phyloP scores from a whole-genome alignment of 2,888 invertebrate species.

The Euclidia mi region DNA sequence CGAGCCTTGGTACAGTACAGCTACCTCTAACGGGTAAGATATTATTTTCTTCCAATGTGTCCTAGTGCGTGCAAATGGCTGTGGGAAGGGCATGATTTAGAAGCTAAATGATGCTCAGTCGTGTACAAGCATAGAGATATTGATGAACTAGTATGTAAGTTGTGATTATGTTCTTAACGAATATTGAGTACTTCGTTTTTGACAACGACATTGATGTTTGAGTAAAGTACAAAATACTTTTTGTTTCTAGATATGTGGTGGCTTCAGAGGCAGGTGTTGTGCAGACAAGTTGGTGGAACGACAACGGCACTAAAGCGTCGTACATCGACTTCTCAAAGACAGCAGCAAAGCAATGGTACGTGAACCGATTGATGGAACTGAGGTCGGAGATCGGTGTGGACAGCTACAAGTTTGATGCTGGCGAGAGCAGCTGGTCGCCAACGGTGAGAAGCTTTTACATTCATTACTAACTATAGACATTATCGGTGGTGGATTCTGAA shows the following conservation, averaged over 20 bases:
- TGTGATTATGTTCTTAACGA: too few species aligned
- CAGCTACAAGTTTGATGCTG: slow-evolving; percentile 95
- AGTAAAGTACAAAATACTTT: not conserved
- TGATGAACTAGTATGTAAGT: too few species aligned
- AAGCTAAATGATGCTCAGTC: too few species aligned
- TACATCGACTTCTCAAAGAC: slow-evolving; percentile 93
- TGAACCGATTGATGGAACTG: slow-evolving; percentile 84
- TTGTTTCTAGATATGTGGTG: slow-evolving; percentile 80
- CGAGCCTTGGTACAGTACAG: slow-evolving; percentile 85
- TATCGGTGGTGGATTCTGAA: too few species aligned
- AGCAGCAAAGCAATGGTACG: slow-evolving; percentile 91
- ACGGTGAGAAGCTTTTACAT: too few species aligned
- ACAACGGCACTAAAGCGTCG: slow-evolving; percentile 86
- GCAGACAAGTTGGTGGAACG: slow-evolving; percentile 89
- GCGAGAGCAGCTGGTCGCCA: slow-evolving; percentile 92
- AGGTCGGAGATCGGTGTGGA: slow-evolving; percentile 91
- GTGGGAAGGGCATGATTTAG: too few species aligned
- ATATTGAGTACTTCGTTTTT: too few species aligned
- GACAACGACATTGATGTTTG: too few species aligned
- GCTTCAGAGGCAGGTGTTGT: slow-evolving; percentile 82
- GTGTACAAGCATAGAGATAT: too few species aligned
- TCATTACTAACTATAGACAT: too few species aligned
- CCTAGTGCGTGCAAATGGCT: too few species aligned
- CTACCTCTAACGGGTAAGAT: slow-evolving; percentile 81
- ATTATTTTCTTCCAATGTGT: not conserved